Conservation (phyloP, 2,888 invertebrate genomes). For the Clepsis dumicolana region DNA sequence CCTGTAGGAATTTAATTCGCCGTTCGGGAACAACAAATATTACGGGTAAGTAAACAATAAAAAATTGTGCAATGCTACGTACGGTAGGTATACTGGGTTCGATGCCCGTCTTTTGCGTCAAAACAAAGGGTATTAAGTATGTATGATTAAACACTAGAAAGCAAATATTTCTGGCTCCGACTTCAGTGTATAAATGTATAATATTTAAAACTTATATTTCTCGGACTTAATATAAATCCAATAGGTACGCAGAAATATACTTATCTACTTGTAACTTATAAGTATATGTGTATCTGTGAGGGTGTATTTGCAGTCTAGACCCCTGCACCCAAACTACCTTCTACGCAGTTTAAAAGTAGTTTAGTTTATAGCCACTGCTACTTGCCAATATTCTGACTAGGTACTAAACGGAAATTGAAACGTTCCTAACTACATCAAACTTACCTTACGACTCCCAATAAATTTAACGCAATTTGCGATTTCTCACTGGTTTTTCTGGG, state of each 20-base stretch:
- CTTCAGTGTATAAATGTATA: background rate
- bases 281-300: background rate
- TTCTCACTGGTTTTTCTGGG: background rate
- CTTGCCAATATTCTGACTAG: background rate
- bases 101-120: background rate
- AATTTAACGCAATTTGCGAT: background rate
- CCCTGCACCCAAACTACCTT: background rate
- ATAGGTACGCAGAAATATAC: background rate
- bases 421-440: too few species aligned
- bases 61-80: background rate
- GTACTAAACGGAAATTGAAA: background rate
- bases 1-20: background rate
- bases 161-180: background rate
- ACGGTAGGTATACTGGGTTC: background rate
- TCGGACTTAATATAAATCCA: background rate
- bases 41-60: background rate
- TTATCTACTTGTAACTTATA: background rate
- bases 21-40: too few species aligned
- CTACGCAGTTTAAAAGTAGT: background rate
- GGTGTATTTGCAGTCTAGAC: constrained; percentile 6
- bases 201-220: too few species aligned
- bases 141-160: background rate
- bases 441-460: background rate
- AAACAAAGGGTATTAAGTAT: background rate
- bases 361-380: background rate